A percentile compares a stretch with the other conserved stretches of the same genome.
These are phyloP conservation scores for Zoroaster sp. DNA, from an alignment of 53 echinoderm and acorn worm genomes.

Conservation along the genomic window DNA sequence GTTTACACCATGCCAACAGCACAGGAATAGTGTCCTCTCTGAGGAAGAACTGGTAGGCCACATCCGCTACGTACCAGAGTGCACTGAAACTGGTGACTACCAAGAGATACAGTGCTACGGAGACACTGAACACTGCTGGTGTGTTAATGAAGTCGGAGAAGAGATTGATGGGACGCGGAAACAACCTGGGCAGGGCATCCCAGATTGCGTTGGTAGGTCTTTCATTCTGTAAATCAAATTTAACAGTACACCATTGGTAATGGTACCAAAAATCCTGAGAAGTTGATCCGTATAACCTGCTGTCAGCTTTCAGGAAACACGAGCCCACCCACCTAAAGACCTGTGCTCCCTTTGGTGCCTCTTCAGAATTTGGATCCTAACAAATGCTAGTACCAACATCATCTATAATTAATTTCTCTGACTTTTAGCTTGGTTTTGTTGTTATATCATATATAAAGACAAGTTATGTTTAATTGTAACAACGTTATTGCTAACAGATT, in stretches of 20 bases:
- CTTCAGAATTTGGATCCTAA: no score
- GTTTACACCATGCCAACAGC: conserved; percentile 58
- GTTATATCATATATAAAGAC: not conserved
- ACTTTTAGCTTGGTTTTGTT: no score
- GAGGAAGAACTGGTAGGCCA: not conserved
- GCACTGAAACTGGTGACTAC: conserved; percentile 75
- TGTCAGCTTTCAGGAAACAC: no score
- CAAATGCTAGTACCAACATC: no score
- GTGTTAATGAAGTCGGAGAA: conserved; percentile 70
- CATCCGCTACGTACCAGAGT: conserved; percentile 69
- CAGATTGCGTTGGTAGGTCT: conserved; percentile 58
- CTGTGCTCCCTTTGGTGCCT: no score
- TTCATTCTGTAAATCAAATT: not conserved
- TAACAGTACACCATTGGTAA: not conserved
- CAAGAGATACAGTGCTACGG: conserved; percentile 72
- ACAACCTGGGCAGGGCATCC: conserved; percentile 55
- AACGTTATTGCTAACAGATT: not conserved
- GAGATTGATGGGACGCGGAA: conserved; percentile 67
- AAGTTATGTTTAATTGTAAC: not conserved
- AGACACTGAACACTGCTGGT: conserved; percentile 75
- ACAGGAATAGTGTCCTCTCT: conserved; percentile 31
- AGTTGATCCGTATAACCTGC: not conserved
- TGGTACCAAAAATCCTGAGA: no score
- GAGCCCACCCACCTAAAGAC: no score
- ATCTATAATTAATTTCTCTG: no score